phyloP scores from a whole-genome alignment of 2,888 invertebrate species.

The Philaethria dido region DNA sequence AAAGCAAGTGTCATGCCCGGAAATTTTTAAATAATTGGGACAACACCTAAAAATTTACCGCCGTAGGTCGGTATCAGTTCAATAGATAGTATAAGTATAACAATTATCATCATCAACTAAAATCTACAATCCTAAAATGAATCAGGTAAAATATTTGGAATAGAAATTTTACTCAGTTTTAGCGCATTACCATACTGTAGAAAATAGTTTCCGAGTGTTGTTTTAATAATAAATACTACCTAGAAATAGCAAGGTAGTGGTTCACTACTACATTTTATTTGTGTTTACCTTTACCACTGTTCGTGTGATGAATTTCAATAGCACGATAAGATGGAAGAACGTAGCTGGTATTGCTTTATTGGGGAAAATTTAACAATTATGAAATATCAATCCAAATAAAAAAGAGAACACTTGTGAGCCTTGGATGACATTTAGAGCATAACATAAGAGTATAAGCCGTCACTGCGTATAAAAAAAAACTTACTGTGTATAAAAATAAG shows the following conservation, averaged over 20 bases:
- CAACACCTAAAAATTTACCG: too few relatives aligned
- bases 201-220: not conserved
- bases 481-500: too few relatives aligned
- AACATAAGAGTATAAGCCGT: conserved; percentile 60
- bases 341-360: too few relatives aligned
- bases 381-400: not conserved
- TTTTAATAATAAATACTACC: conserved; percentile 11
- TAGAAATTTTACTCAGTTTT: conserved; percentile 8
- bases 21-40: too few relatives aligned
- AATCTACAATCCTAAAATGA: not conserved
- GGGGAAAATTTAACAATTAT: too few relatives aligned
- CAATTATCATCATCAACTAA: not conserved
- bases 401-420: conserved; percentile 49
- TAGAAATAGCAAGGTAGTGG: not conserved
- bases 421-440: conserved; percentile 61
- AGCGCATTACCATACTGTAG: conserved; percentile 17
- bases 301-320: too few relatives aligned
- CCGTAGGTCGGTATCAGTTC: too few relatives aligned
- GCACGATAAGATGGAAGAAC: too few relatives aligned
- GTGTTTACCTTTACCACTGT: not conserved
- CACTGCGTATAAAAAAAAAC: conserved; percentile 51
- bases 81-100: too few relatives aligned
- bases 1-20: too few relatives aligned
- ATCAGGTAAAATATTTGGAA: not conserved
- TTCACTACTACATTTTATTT: too few relatives aligned